These are phyloP conservation scores for Orthonyx spaldingii DNA, from an alignment of 2,113 vertebrate genomes.

Conservation along the genomic window DNA sequence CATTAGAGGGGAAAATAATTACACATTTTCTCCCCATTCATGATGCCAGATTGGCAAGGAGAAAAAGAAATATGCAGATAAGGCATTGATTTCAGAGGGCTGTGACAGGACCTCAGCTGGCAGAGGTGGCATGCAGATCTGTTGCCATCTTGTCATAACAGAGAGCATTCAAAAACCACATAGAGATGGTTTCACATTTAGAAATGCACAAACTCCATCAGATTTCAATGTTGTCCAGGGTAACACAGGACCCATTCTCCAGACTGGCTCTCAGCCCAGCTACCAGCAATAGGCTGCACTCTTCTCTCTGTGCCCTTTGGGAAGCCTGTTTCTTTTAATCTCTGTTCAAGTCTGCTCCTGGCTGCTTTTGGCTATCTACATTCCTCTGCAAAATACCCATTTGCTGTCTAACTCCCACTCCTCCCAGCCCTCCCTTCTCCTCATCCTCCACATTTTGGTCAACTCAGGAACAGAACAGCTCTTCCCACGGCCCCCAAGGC, in stretches of 20 bases:
- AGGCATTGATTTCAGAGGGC: neutral
- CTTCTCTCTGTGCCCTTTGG: fast-evolving
- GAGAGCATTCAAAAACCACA: neutral
- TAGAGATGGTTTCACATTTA: neutral
- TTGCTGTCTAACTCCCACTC: fast-evolving
- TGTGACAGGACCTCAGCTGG: neutral
- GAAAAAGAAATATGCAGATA: neutral
- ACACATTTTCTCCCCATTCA: neutral
- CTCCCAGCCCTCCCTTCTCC: neutral
- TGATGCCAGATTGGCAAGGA: neutral
- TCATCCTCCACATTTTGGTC: neutral
- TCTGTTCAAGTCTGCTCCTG: neutral
- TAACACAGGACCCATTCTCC: neutral
- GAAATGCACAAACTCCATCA: neutral
- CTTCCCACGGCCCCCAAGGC: fast-evolving
- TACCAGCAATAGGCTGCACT: neutral
- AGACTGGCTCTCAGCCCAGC: neutral
- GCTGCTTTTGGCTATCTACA: neutral
- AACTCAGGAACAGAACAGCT: neutral
- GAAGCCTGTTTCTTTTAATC: neutral
- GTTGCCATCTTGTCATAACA: neutral
- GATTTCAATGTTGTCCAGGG: neutral
- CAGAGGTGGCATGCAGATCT: neutral
- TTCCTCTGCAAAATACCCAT: neutral
- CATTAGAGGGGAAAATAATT: neutral